These are phyloP conservation scores for Drosophila borborema DNA, from an alignment of 2,888 invertebrate genomes.

Conservation along the genomic window DNA sequence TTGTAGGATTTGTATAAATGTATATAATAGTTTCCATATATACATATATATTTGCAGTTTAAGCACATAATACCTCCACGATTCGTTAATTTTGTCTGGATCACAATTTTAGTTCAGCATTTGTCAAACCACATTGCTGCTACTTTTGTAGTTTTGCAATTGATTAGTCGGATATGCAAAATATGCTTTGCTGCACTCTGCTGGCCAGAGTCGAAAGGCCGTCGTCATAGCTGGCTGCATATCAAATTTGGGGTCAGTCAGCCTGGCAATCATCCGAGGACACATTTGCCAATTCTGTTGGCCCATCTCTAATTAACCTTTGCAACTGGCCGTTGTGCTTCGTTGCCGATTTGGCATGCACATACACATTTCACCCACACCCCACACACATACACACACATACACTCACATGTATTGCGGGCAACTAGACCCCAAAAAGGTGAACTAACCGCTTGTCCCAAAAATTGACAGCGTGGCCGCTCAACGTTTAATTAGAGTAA, in stretches of 20 bases:
- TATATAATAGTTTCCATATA: too few relatives aligned
- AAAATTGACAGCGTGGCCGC: constrained; percentile 26
- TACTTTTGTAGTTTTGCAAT: not conserved
- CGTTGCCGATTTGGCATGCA: constrained; percentile 21
- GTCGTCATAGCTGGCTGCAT: constrained; percentile 9
- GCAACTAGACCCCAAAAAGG: constrained; percentile 14
- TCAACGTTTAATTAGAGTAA: constrained; percentile 69
- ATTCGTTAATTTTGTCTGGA: not conserved
- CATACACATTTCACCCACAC: constrained; percentile 2
- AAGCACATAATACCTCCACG: not conserved
- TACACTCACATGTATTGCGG: not conserved
- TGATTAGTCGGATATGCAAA: constrained; percentile 18
- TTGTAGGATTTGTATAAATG: too few relatives aligned
- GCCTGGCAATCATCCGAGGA: constrained; percentile 5
- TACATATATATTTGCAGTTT: too few relatives aligned
- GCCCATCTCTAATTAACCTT: constrained; percentile 37
- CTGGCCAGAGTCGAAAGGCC: constrained; percentile 10
- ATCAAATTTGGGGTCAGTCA: constrained; percentile 20
- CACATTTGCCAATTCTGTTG: constrained; percentile 28
- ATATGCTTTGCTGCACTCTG: constrained; percentile 11
- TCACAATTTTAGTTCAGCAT: not conserved
- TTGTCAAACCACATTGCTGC: not conserved
- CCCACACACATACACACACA: not conserved
- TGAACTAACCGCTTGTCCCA: constrained; percentile 34
- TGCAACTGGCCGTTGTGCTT: constrained; percentile 8